phyloP scores from a whole-genome alignment of 2,888 invertebrate species.

The Tuberolachnus salignus region DNA sequence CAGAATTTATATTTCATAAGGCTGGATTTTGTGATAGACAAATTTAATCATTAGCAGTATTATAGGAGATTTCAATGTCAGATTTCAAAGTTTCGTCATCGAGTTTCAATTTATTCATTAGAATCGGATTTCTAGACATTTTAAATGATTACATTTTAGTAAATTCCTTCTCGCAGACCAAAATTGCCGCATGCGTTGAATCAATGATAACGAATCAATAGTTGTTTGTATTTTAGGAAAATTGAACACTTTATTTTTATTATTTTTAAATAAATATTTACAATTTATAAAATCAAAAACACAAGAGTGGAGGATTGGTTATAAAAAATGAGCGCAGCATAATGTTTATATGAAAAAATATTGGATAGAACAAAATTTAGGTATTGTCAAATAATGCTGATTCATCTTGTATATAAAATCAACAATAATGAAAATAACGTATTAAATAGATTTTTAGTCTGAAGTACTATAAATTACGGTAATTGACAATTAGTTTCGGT shows the following conservation, averaged over 20 bases:
- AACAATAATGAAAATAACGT: background rate
- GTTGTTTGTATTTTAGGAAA: background rate
- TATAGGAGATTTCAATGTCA: background rate
- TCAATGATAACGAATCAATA: background rate
- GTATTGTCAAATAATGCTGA: constrained; percentile 5
- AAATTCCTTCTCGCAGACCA: background rate
- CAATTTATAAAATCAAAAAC: background rate
- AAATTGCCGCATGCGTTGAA: background rate
- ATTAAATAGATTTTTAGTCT: background rate
- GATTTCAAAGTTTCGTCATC: constrained; percentile 23
- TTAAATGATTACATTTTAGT: too few relatives aligned
- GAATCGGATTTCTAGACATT: background rate
- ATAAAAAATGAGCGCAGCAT: background rate
- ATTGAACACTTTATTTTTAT: background rate
- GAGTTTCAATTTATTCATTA: constrained; percentile 3
- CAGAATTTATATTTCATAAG: constrained; percentile 11
- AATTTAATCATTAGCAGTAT: constrained; percentile 15
- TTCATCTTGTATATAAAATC: background rate
- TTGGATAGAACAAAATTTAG: too few relatives aligned
- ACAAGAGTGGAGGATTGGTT: background rate
- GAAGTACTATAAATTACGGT: constrained; percentile 13
- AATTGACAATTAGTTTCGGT: too few relatives aligned
- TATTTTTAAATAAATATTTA: background rate
- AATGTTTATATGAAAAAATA: background rate
- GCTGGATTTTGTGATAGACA: constrained; percentile 20